These are phyloP conservation scores for Seira ritae DNA, from an alignment of 2,888 invertebrate genomes.

Conservation along the genomic window DNA sequence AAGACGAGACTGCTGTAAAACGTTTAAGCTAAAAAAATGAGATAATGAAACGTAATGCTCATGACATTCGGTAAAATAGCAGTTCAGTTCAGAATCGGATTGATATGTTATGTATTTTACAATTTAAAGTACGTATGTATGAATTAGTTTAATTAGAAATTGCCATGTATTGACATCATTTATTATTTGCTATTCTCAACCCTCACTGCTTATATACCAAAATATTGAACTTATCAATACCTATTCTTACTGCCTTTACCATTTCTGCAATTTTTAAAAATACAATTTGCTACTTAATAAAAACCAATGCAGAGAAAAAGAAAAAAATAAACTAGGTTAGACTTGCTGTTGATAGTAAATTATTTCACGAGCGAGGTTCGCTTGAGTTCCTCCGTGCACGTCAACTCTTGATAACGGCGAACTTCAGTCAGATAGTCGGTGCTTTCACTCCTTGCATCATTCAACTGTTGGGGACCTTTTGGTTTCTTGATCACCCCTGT, in stretches of 20 bases:
- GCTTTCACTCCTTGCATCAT: neutral
- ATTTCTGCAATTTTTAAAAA: neutral
- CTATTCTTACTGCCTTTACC: neutral
- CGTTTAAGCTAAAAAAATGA: conserved; percentile 40
- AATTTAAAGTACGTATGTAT: neutral
- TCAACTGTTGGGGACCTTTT: neutral
- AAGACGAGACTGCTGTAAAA: conserved; percentile 61
- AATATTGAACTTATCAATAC: neutral
- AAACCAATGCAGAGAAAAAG: neutral
- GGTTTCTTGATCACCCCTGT: conserved; percentile 19
- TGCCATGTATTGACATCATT: neutral
- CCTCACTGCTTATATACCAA: conserved; percentile 6
- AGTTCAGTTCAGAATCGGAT: neutral
- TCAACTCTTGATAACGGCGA: neutral
- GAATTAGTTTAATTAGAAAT: neutral
- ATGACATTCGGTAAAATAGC: conserved; percentile 47
- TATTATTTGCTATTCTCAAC: neutral
- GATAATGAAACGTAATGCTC: conserved; percentile 55
- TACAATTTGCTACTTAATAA: neutral
- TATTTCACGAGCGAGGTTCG: conserved; percentile 10
- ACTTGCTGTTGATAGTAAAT: neutral
- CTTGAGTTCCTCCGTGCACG: neutral
- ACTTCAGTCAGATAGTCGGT: conserved; percentile 19
- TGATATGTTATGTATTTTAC: conserved; percentile 6
- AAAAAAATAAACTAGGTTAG: neutral